Evolutionary conservation across 2,888 invertebrate species (phyloP).

Genomic region (Tetheella fluctuosa): DNA sequence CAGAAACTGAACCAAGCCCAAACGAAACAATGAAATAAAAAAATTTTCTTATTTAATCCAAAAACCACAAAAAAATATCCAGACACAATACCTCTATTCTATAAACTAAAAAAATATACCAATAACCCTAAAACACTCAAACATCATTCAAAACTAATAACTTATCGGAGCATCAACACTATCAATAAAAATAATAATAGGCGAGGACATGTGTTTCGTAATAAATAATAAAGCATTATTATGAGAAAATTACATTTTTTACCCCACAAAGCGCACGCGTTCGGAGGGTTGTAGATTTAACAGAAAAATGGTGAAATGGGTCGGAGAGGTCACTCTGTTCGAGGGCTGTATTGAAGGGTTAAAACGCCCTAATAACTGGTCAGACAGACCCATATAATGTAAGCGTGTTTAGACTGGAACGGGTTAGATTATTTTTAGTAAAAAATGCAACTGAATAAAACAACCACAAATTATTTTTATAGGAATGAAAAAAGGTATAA

Average conservation of each 20-base stretch:
- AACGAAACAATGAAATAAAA: too few species aligned
- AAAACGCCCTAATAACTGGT: conserved; percentile 74
- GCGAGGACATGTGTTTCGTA: conserved; percentile 62
- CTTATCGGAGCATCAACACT: conserved; percentile 56
- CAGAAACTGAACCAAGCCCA: too few species aligned
- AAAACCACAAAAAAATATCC: too few species aligned
- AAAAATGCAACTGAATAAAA: neutral
- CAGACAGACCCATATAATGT: conserved; percentile 42
- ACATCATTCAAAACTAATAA: conserved; percentile 53
- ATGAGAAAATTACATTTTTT: conserved; percentile 65
- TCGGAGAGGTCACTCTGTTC: conserved; percentile 67
- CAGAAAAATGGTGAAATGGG: conserved; percentile 69
- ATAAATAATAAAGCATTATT: conserved; percentile 70
- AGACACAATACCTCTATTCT: too few species aligned
- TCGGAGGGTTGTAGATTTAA: conserved; percentile 59
- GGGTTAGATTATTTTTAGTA: conserved; percentile 1
- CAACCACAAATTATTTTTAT: conserved; percentile 1
- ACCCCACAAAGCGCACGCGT: conserved; percentile 66
- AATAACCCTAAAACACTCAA: conserved; percentile 28
- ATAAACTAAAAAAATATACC: conserved; percentile 22
- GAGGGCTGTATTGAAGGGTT: conserved; percentile 67
- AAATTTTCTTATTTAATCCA: too few species aligned
- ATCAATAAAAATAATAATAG: conserved; percentile 56
- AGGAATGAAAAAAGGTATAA: neutral
- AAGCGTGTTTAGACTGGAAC: conserved; percentile 23